Percentiles rank a stretch among this genome's conserved stretches.
Conservation (phyloP, 92 coral and sea anemone genomes). For the Metridium senile region DNA sequence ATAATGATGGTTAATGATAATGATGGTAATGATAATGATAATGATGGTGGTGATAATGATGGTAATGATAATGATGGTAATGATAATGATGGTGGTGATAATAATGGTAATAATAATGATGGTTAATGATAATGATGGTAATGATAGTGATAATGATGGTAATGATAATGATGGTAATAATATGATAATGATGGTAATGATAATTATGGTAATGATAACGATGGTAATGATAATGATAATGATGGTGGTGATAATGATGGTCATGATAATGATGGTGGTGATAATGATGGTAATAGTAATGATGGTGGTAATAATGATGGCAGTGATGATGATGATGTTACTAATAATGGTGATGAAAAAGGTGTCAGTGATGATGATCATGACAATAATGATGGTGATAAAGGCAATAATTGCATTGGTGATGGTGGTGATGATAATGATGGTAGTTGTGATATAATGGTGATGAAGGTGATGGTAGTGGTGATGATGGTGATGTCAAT, state of each 20-base stretch:
- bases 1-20: too few species aligned
- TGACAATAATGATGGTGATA: background rate
- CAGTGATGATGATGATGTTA: background rate
- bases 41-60: background rate
- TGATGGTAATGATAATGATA: background rate
- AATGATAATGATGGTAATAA: constrained; percentile 3
- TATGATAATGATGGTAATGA: background rate
- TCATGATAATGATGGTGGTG: background rate
- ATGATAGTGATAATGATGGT: background rate
- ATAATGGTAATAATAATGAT: too few species aligned
- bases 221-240: background rate
- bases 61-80: background rate
- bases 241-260: background rate
- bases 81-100: background rate
- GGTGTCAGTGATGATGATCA: background rate
- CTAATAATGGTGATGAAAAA: background rate
- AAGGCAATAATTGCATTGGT: background rate
- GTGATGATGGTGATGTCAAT: background rate
- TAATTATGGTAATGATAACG: background rate
- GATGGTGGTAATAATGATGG: background rate
- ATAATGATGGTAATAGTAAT: background rate
- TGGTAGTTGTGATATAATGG: too few species aligned
- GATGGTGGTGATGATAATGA: background rate
- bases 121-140: too few species aligned
- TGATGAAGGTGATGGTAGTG: background rate